Conservation (phyloP, 2,113 vertebrate species). For the Solea senegalensis region DNA sequence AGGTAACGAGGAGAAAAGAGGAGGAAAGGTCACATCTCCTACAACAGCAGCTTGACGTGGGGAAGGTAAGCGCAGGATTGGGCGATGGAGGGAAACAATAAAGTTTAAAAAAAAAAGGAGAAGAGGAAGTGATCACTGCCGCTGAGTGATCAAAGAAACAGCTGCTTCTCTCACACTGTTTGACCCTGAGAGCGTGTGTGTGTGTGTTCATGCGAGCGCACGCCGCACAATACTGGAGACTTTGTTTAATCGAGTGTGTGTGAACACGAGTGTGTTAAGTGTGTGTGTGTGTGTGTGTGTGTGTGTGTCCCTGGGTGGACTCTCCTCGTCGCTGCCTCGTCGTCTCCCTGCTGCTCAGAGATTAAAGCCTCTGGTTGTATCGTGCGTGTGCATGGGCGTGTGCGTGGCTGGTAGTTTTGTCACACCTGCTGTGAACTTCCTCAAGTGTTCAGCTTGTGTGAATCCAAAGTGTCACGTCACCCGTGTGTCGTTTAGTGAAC, state of each 20-base stretch:
- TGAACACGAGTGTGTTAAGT: conserved; percentile 17
- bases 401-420: too few species aligned
- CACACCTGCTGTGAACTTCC: too few species aligned
- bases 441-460: too few species aligned
- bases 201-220: conserved; percentile 28
- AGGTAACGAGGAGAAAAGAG: not conserved
- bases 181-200: conserved; percentile 24
- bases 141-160: conserved; percentile 68
- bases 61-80: not conserved
- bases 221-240: conserved; percentile 30
- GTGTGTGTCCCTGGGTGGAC: not conserved
- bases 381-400: too few species aligned
- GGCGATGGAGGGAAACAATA: not conserved
- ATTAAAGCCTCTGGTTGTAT: conserved; percentile 18
- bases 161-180: conserved; percentile 46
- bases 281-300: conserved; percentile 9
- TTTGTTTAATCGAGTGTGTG: conserved; percentile 55
- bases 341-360: conserved; percentile 18
- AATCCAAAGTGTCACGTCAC: too few species aligned
- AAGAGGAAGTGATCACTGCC: conserved; percentile 25
- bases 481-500: too few species aligned
- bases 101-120: not conserved
- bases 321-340: not conserved
- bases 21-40: not conserved
- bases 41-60: conserved; percentile 29